Evolutionary conservation across 2,113 vertebrate genomes (phyloP), one percentile per base, ranked within the genome.

Genomic region (Nothobranchius furzeri): DNA sequence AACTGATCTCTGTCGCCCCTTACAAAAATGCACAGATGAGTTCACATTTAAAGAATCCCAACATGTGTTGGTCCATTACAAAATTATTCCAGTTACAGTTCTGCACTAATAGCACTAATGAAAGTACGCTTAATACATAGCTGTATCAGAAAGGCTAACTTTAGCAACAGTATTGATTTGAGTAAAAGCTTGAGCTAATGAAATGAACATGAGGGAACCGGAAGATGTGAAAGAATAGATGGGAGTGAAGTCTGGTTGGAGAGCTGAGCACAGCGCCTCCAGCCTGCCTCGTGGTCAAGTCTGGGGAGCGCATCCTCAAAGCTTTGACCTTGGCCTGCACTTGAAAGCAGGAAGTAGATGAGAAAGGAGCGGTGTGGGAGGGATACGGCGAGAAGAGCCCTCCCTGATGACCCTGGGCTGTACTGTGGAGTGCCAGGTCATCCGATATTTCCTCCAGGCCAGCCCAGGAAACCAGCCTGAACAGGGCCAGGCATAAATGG

Each of bases 391-490:
- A 88, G 76, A 84, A 83, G 85, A 90, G 86, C 73, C 81, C 85
- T 87, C 88, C 84, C 86, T 50, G 81, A 82, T 89, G 88, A 88
- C 85, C 87, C 40, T 80, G 87, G 85, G 83, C 85, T 86, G 90
- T 78, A 74, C 81, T 81, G 82, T 78, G 64, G 80, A 85, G 86
- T 81, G 86, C 79, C 86, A 82, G 91, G 91, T 91, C 90, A 93
- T 91, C 82, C 76, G 90, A 93, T 93, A 92, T 91, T 92, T 93
- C 92, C 92, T 91, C 84, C 90, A 91, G 91, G 90, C 87, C 88
- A 85, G 83, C 87, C 88, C 85, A 79, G 87, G 90, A 92, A 93
- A 90, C 81, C 73, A 85, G 89, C 86, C 89, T 89, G 83, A 81
- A 71, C 65, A 66, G 81, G 76, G 72, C 78, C 17, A 72, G 82